These are phyloP conservation scores for Syndactyla subalaris DNA, from an alignment of 2,797 vertebrate species.

Conservation along the genomic window DNA sequence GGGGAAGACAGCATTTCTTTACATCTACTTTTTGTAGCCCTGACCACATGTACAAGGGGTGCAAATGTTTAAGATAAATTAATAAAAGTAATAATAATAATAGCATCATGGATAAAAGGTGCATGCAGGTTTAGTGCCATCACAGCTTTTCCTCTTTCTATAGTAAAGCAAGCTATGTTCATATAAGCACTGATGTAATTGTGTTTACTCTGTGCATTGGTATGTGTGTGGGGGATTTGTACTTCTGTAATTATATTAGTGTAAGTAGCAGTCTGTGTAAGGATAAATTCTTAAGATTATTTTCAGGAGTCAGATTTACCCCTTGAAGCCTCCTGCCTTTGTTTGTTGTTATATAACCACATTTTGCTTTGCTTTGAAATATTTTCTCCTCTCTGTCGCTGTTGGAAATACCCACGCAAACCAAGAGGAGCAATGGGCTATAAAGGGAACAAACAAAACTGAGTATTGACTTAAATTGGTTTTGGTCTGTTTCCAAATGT, in stretches of 20 bases:
- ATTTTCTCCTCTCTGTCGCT: constrained; percentile 41
- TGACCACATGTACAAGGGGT: not conserved
- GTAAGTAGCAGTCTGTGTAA: not conserved
- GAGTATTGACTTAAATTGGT: constrained; percentile 45
- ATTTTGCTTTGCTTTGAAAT: constrained; percentile 57
- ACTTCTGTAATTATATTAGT: not conserved
- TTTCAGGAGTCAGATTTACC: constrained; percentile 22
- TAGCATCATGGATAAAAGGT: not conserved
- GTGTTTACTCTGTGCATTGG: not conserved
- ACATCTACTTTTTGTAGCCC: not conserved
- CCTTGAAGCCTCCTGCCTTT: constrained; percentile 40
- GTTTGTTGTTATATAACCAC: constrained; percentile 46
- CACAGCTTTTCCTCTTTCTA: not conserved
- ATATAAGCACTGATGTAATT: not conserved
- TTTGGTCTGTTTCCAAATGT: constrained; percentile 48
- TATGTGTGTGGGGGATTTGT: not conserved
- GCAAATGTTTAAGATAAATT: not conserved
- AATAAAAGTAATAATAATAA: too few species aligned
- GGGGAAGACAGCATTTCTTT: not conserved
- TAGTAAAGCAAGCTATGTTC: not conserved
- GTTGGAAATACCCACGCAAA: constrained; percentile 63
- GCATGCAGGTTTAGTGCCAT: not conserved
- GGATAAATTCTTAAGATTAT: not conserved
- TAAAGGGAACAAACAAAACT: constrained; percentile 54
- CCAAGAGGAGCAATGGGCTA: constrained; percentile 53